Base-by-base conservation (phyloP, 1,140 invertebrate genomes). In the Temnothorax longispinosus region DNA sequence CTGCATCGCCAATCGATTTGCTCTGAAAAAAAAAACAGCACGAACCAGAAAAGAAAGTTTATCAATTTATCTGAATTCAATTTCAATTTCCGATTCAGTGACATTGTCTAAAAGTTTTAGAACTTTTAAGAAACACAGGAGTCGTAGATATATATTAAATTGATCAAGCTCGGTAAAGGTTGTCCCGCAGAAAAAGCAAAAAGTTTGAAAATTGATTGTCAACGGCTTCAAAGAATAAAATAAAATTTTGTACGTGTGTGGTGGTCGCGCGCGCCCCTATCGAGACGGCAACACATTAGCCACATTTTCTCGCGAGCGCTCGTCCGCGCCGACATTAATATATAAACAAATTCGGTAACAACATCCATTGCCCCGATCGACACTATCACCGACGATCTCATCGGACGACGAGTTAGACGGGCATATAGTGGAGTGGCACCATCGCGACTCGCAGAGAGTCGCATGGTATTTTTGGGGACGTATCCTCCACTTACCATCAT, bases 1-100 rank as follows among this genome's bases (percentile, higher is more conserved):
- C 85, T 11, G 78, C 77, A n/a, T 72, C 65, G 10, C 76, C 77
- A 13, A 86, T 82, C 35, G 65, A 67, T 72, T 82, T 82, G 47
- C 77, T 62, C 77, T 86, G 32, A 69, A 86, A 69, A 69, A 58
- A 32, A 72, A 27, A 27, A 27, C 27, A 0, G 21, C 13, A 10
- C 10, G 27, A 44, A 35, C 41, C 8, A 0, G 0, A 21, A 38
- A 38, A 56, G 54, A 4, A 11, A 27, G 47, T 67, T 13, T 18
- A 47, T 58, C 2, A 21, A 27, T 11, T 41, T 32, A 18, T 54
- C 0, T 35, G 27, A 54, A 41, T 50, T 18, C 0, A 3, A 65
- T 62, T 52, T 78, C 0, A 15, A 27, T 2, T 2, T 62, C 4
- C n/a, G 13, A 38, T 27, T 5, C 5, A 78, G 21, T 56, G 54